Evolutionary conservation across 2,888 invertebrate genomes (phyloP), one percentile per base, ranked within the genome.

Genomic region (Perdita meconis): DNA sequence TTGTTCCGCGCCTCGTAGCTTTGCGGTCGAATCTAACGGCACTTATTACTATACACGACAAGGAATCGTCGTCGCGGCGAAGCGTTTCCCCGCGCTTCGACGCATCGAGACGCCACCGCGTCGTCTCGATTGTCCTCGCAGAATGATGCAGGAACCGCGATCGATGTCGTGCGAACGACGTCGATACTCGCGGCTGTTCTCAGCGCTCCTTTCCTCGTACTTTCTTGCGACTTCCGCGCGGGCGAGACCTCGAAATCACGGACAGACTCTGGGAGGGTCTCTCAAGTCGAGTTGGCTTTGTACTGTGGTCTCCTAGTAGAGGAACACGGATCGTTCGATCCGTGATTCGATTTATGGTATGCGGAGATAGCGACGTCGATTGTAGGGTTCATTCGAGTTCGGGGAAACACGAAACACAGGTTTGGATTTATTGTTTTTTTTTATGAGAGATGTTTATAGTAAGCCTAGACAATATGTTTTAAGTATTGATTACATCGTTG

Each of bases 21-120:
- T 56, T 55, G 74, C 81, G 83, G 77, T 78, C 78, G 71, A 50
- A 77, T 59, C 83, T 85, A 85, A 84, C 85, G 81, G 83, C 81
- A 85, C 79, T 84, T 76, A 71, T 85, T 67, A 74, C 53, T 64
- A 71, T 67, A 71, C 68, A 51, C 74, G 72, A 34, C n/a, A n/a
- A 70, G 56, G 69, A 76, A 71, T 68, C 78, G 26, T 59, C 53
- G 24, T 72, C 69, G 30, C 30, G 42, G 16, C 38, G 59, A 55
- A 63, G 38, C 67, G 64, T 51, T 51, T 42, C 64, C 68, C 57
- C 16, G 44, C 53, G 71, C 75, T 51, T 72, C 50, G 47, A 53
- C 22, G 47, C 42, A 30, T 24, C 66, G 36, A n/a, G 60, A 63
- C 30, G 24, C 66, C 47, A 42, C n/a, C n/a, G n/a, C n/a, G n/a